Base-by-base conservation (phyloP, 2,888 invertebrate species). In the Mesoligia furuncula region DNA sequence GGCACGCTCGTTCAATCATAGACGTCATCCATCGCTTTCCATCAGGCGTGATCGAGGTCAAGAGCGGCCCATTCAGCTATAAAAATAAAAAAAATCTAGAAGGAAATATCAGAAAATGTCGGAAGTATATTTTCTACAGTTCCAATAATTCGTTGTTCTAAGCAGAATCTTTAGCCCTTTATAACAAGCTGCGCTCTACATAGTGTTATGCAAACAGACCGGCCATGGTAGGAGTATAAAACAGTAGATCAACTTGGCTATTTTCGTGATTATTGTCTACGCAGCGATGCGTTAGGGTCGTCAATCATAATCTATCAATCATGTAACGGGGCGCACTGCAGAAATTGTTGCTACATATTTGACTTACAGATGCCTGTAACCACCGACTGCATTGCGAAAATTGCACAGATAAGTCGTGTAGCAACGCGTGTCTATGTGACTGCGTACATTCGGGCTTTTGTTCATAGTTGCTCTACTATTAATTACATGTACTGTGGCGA, bases 171-270 rank as follows among this genome's bases (percentile, higher is more conserved):
- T 8, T n/a, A 67, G 45, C 45, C 64, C 24, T 71, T 73, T 36
- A 66, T 61, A 59, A 27, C 5, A 51, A 65, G 31, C 51, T 27
- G 57, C 51, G 59, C 64, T 61, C 57, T 66, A 42, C 64, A 57
- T 48, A 73, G 57, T 75, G 73, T 81, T 68, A 73, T 80, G 78
- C 71, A 81, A 86, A 77, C 73, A 39, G 3, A 75, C 24, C 36
- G 61, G 39, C 5, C 57, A 48, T n/a, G 8, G 57, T 31, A 31
- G 6, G 1, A 20, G 42, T 42, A 6, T 66, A 3, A 65, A 59
- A 59, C 76, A 59, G 78, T 66, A 78, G 7, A 48, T 31, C 78
- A 48, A 66, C 17, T 77, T 17, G 15, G 5, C 8, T n/a, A 39
- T 45, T 42, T 76, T n/a, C 17, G 7, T 36, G 9, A 24, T 39